phyloP scores from a whole-genome alignment of 2,113 vertebrate species.

The Ictalurus furcatus region DNA sequence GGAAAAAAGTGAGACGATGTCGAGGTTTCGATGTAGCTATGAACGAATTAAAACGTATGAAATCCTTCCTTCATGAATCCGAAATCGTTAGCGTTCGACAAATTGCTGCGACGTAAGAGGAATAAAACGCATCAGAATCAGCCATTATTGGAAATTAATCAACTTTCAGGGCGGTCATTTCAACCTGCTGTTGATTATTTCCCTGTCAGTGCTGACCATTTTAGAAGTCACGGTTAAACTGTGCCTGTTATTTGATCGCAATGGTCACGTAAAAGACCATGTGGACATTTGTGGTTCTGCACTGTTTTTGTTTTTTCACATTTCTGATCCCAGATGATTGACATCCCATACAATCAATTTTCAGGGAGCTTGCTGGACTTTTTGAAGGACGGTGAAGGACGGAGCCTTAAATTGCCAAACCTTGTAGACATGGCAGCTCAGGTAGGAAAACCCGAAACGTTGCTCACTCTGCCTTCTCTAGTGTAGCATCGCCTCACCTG shows the following conservation, averaged over 20 bases:
- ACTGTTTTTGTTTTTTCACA: background rate
- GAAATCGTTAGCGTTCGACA: background rate
- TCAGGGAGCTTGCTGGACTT: conserved; percentile 97
- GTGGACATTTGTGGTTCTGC: background rate
- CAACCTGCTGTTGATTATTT: background rate
- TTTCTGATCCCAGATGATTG: background rate
- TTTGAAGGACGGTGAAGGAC: conserved; percentile 91
- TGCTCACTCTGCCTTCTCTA: background rate
- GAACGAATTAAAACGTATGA: background rate
- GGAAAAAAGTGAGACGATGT: background rate
- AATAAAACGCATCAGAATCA: background rate
- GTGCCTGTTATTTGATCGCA: background rate
- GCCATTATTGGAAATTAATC: background rate
- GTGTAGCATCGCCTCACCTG: too few species aligned
- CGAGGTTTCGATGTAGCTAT: background rate
- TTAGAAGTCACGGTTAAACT: background rate
- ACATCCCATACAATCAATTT: conserved; percentile 6
- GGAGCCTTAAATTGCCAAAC: conserved; percentile 92
- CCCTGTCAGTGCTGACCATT: background rate
- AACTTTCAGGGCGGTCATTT: background rate
- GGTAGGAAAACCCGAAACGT: conserved; percentile 67
- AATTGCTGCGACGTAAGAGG: background rate
- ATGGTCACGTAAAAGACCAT: background rate
- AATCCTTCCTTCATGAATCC: background rate
- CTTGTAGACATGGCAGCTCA: conserved; percentile 99